Evolutionary conservation across 2,113 vertebrate species (phyloP).

Genomic region (Prinia subflava): DNA sequence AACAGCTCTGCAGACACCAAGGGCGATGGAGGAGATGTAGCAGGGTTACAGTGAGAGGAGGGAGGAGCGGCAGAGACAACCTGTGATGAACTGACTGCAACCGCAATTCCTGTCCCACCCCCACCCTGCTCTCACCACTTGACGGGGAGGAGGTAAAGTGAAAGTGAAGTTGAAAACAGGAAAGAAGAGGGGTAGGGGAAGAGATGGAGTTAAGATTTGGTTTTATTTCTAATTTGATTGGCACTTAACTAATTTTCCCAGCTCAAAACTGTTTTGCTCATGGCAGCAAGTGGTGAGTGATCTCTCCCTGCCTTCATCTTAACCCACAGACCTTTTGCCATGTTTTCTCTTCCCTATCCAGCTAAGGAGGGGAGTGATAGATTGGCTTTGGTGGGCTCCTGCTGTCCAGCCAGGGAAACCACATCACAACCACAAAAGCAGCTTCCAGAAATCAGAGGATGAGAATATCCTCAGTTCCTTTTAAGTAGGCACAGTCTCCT

Average conservation of each 20-base stretch:
- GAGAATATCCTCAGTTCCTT: not conserved
- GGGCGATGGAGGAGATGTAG: not conserved
- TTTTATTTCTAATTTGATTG: not conserved
- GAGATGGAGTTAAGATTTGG: not conserved
- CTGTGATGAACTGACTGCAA: not conserved
- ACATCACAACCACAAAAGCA: not conserved
- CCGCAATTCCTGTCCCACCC: not conserved
- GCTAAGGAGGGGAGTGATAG: not conserved
- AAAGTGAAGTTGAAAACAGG: not conserved
- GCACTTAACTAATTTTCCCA: not conserved
- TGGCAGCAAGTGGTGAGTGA: not conserved
- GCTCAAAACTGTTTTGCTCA: not conserved
- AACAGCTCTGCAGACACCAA: not conserved
- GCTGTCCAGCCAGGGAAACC: not conserved
- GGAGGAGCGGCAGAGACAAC: not conserved
- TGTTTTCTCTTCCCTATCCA: not conserved
- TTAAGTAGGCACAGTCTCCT: not conserved
- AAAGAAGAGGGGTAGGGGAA: not conserved
- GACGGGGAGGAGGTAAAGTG: not conserved
- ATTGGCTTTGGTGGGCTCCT: not conserved
- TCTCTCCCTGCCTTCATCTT: not conserved
- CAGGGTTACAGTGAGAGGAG: not conserved
- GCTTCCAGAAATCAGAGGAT: not conserved
- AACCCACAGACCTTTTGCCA: not conserved
- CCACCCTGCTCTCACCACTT: rapidly evolving